Evolutionary conservation across 2,113 vertebrate genomes (phyloP).

Genomic region (Xerus inauris): DNA sequence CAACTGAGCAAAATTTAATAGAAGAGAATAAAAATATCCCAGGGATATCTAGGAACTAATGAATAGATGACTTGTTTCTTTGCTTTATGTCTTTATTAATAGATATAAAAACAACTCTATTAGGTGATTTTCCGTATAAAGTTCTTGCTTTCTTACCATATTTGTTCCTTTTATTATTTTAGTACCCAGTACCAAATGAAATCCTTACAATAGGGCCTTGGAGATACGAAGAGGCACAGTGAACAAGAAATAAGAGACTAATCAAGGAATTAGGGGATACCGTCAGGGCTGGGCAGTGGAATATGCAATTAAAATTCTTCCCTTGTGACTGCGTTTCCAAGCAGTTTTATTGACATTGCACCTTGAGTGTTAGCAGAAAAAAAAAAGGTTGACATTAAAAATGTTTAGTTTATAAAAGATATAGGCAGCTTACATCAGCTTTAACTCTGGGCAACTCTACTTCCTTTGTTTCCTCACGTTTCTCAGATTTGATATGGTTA

Average conservation of each 20-base stretch:
- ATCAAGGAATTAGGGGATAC: neutral
- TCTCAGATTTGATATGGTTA: neutral
- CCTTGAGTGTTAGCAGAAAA: neutral
- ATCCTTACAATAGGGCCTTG: neutral
- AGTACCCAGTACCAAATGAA: neutral
- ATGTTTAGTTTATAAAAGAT: conserved; percentile 8
- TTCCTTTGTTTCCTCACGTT: neutral
- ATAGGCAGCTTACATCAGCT: neutral
- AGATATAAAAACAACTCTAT: conserved; percentile 33
- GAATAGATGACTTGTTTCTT: conserved; percentile 43
- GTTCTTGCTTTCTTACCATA: neutral
- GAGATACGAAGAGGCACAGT: neutral
- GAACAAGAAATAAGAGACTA: neutral
- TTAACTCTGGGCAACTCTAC: neutral
- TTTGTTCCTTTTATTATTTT: conserved; percentile 30
- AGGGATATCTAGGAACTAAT: conserved; percentile 51
- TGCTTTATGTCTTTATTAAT: conserved; percentile 52
- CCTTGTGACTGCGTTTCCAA: neutral
- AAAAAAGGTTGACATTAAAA: neutral
- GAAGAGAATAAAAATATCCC: conserved; percentile 57
- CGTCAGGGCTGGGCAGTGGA: neutral
- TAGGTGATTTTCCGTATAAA: conserved; percentile 1
- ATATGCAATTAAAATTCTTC: neutral
- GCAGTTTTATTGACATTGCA: neutral
- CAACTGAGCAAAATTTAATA: conserved; percentile 60